phyloP scores from a whole-genome alignment of 2,797 vertebrate genomes.

The Gouania willdenowi region DNA sequence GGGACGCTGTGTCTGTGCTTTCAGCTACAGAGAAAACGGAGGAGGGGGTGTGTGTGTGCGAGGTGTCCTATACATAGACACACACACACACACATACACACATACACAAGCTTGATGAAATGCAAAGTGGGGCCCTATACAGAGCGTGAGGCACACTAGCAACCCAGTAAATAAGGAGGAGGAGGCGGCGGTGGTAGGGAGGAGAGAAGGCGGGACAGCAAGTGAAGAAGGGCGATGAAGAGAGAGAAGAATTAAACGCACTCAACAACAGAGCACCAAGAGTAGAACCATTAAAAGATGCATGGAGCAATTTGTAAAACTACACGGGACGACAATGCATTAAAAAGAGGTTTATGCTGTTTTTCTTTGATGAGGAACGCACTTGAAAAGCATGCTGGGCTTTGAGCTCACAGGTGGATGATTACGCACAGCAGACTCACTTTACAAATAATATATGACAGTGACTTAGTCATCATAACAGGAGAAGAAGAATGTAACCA shows the following conservation, averaged over 20 bases:
- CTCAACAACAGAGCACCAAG: slow-evolving; percentile 51
- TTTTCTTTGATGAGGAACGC: slow-evolving; percentile 1
- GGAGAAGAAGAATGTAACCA: too few species aligned
- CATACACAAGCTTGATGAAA: slow-evolving; percentile 68
- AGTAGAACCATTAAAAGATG: slow-evolving; percentile 56
- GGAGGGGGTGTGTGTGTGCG: too few species aligned
- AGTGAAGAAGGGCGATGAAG: slow-evolving; percentile 45
- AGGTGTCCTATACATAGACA: slow-evolving; percentile 64
- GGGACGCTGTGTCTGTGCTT: slow-evolving; percentile 74
- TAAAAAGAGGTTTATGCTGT: slow-evolving; percentile 21
- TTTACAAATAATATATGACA: too few species aligned
- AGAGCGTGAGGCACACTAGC: slow-evolving; percentile 63
- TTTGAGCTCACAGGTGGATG: too few species aligned
- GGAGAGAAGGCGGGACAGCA: slow-evolving; percentile 44
- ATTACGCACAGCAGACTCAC: too few species aligned
- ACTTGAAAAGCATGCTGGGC: too few species aligned
- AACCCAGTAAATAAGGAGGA: slow-evolving; percentile 65
- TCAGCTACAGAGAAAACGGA: slow-evolving; percentile 58
- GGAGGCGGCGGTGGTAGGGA: slow-evolving; percentile 50
- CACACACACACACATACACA: slow-evolving; percentile 58
- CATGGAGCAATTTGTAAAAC: slow-evolving; percentile 61
- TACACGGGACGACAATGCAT: slow-evolving; percentile 42
- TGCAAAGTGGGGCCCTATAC: slow-evolving; percentile 76
- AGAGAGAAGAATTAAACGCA: slow-evolving; percentile 52
- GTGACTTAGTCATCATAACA: too few species aligned